Base-by-base conservation (phyloP, 2,113 vertebrate genomes). In the Ciconia boyciana region DNA sequence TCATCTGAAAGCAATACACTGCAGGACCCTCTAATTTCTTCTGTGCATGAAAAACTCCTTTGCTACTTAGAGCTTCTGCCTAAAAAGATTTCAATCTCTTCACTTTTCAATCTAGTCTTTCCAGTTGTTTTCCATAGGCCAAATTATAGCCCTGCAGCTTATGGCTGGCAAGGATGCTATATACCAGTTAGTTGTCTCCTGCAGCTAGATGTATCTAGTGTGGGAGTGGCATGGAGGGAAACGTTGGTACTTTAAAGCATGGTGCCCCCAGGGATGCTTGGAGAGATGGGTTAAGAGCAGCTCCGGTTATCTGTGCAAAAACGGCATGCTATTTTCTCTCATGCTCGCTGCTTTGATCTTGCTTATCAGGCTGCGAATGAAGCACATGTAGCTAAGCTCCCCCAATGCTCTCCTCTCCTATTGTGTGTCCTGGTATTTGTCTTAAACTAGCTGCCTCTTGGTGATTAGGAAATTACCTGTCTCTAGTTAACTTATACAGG, bases 361-460 rank as follows among this genome's bases (percentile, higher is more conserved):
- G 52, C 21, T 69, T n/a, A 34, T 57, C 26, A n/a, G 26, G 8
- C 64, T 44, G 58, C 0, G 0, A 54, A 49, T 0, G 3, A n/a
- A 72, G 32, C 26, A 6, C 20, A 2, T 9, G 20, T 29, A 55
- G 36, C 51, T 54, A 7, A 81, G 34, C 31, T 86, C 16, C 41
- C 65, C 34, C 36, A 43, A 0, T 11, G 52, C 43, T 55, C 49
- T 65, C 14, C 24, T 58, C 43, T 81, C n/a, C 31, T 31, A 2
- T 39, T 75, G 41, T 28, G 21, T 44, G 65, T 79, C 49, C 13
- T 78, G 65, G 3, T 39, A 4, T 57, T 87, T 72, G 21, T 65
- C 77, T 75, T 49, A 19, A 64, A 76, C 39, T 49, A 13, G 44
- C 9, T 90, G 20, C 29, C 6, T 75, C 32, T 77, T 62, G 32